Conservation (phyloP, 2,888 invertebrate species). For the Scaptomyza caliginosa region DNA sequence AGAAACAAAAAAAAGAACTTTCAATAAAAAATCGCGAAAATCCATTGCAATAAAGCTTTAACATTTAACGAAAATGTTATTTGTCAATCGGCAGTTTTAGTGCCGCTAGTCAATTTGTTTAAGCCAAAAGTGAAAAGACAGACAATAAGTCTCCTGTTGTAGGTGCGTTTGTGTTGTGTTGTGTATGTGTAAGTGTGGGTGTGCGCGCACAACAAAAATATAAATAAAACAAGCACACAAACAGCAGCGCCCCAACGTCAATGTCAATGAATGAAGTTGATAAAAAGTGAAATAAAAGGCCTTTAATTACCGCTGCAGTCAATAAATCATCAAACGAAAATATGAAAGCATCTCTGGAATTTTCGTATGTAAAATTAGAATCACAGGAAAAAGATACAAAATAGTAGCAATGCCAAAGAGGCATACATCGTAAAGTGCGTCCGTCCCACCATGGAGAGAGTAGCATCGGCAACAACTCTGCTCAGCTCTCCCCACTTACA, state of each 20-base stretch:
- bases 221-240: constrained; percentile 70
- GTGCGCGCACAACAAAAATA: constrained; percentile 69
- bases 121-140: constrained; percentile 40
- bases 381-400: constrained; percentile 51
- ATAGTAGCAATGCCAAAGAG: constrained; percentile 50
- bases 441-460: constrained; percentile 44
- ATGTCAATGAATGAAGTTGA: constrained; percentile 74
- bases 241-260: constrained; percentile 53
- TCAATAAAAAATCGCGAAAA: neutral
- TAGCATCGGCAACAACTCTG: constrained; percentile 39
- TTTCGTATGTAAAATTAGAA: constrained; percentile 72
- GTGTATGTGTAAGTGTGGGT: constrained; percentile 38
- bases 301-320: constrained; percentile 76
- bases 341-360: constrained; percentile 76
- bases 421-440: constrained; percentile 60
- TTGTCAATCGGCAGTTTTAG: neutral
- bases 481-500: constrained; percentile 38
- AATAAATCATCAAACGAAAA: constrained; percentile 78
- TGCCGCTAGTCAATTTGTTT: constrained; percentile 13
- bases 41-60: neutral
- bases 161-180: constrained; percentile 27
- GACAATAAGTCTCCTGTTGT: constrained; percentile 44
- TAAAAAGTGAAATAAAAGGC: constrained; percentile 77
- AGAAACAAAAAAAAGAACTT: constrained; percentile 17
- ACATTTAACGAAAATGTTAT: constrained; percentile 1